Percentiles rank a stretch among this genome's conserved stretches.
These are phyloP conservation scores for Macrotus californicus DNA, from an alignment of 2,113 vertebrate species.

Conservation along the genomic window DNA sequence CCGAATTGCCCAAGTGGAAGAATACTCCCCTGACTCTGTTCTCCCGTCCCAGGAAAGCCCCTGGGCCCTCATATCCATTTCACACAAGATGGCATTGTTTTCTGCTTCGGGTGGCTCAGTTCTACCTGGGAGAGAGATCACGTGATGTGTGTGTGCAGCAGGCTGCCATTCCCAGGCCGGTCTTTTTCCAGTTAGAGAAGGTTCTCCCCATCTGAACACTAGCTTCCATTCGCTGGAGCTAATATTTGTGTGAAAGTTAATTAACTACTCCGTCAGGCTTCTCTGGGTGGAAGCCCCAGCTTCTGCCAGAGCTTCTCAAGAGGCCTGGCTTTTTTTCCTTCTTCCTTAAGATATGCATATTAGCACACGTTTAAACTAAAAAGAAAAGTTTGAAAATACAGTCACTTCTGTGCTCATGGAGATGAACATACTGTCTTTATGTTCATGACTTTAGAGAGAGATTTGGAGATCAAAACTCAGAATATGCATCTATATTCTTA, in stretches of 20 bases:
- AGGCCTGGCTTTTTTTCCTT: neutral
- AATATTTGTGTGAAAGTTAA: constrained; percentile 42
- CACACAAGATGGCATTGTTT: constrained; percentile 4
- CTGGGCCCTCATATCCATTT: neutral
- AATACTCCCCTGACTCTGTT: neutral
- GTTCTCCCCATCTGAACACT: neutral
- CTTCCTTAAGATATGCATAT: neutral
- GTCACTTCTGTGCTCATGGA: neutral
- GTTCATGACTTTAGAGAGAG: constrained; percentile 11
- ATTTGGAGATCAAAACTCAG: neutral
- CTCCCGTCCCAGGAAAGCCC: neutral
- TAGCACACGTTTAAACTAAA: constrained; percentile 13
- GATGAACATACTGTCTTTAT: neutral
- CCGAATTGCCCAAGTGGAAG: neutral
- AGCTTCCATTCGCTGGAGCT: neutral
- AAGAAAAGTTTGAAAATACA: neutral
- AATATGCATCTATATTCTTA: neutral
- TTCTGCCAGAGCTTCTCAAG: constrained; percentile 36
- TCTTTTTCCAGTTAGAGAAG: constrained; percentile 29
- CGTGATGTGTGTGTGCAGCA: neutral
- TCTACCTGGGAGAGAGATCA: constrained; percentile 45
- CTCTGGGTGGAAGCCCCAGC: neutral
- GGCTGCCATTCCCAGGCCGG: constrained; percentile 3
- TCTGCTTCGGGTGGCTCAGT: neutral
- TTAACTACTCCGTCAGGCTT: neutral